Evolutionary conservation across 2,888 invertebrate species (phyloP), one percentile per base, ranked within the genome.

Genomic region (Amphipoea lucens): DNA sequence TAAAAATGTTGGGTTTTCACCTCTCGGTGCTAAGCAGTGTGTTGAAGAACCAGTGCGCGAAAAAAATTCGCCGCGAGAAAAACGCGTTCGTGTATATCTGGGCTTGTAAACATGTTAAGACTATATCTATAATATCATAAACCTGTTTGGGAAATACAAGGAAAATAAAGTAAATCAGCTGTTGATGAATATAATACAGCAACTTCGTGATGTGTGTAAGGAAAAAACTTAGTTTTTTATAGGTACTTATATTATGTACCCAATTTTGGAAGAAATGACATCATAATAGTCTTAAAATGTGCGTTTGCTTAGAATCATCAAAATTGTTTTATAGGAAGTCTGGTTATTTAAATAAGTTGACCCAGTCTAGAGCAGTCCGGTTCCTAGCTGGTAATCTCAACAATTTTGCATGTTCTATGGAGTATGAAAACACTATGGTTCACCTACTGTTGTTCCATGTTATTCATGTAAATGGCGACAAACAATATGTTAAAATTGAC

Each of bases 101-200:
- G 23, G 9, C 57, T 11, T 23, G 23, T 11, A 57, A 57, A 23
- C 3, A 23, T 57, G 29, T 29, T 48, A 48, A 29, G 29, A 29
- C 14, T 36, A 36, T 2, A 66, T 40, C 4, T n/a, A 14, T 42
- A 42, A 14, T 42, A 42, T n/a, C 23, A 36, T 12, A 54, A 62
- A 67, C 67, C 36, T 45, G 42, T 79, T 75, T 67, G 14, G 20
- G 29, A 36, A 7, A 36, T 63, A 70, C 45, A 67, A 74, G 75
- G 66, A 82, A 74, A 60, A 79, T 60, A 42, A 51, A 42, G 40
- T 36, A n/a, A 60, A 82, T 42, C 82, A 74, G 75, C 82, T 82
- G 79, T 36, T 81, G 23, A 20, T n/a, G 14, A 79, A 79, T 42
- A 36, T 17, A 60, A 23, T 20, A 36, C 42, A 42, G 36, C 23